Base-by-base conservation (phyloP, 2,888 invertebrate genomes). In the Eilema griseolum region DNA sequence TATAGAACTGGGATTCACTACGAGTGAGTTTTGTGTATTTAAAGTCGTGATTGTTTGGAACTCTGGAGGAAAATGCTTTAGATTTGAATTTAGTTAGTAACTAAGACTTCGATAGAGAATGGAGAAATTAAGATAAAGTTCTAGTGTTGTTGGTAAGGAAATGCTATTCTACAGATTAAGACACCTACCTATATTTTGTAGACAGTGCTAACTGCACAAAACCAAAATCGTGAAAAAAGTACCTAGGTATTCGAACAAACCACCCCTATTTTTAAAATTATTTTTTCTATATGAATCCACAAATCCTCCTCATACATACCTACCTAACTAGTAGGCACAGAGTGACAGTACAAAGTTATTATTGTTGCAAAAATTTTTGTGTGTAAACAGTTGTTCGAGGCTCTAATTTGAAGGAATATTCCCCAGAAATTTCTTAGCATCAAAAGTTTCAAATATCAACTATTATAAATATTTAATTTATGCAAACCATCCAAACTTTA, bases 1-100 rank as follows among this genome's bases (percentile, higher is more conserved):
- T 73, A 67, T 71, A 76, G 71, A 76, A 72, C 70, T 61, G 60
- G 68, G 63, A 71, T 73, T 71, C 73, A 80, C 61, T 77, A 67
- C 66, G 66, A 37, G 72, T 68, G 41, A 24, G 37, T 63, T 62
- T 72, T 68, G 61, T 76, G 73, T 72, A 70, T 74, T 71, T 70
- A 63, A 59, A 61, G 31, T 23, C 28, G 14, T 61, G 46, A 46
- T 61, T 60, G 46, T 61, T 14, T 67, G 31, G 31, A 67, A 46
- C 26, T 31, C n/a, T 28, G 61, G 3, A 28, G 26, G 59, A 59
- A 59, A 59, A 59, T 14, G 10, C n/a, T 46, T 46, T 46, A 46
- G 16, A 46, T 20, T 46, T 20, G 0, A 46, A 46, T 20, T 46
- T 7, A 20, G 20, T 46, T 8, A n/a, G 7, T 52, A 52, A 52